phyloP scores from a whole-genome alignment of 2,113 vertebrate species.

The Erpornis zantholeuca region DNA sequence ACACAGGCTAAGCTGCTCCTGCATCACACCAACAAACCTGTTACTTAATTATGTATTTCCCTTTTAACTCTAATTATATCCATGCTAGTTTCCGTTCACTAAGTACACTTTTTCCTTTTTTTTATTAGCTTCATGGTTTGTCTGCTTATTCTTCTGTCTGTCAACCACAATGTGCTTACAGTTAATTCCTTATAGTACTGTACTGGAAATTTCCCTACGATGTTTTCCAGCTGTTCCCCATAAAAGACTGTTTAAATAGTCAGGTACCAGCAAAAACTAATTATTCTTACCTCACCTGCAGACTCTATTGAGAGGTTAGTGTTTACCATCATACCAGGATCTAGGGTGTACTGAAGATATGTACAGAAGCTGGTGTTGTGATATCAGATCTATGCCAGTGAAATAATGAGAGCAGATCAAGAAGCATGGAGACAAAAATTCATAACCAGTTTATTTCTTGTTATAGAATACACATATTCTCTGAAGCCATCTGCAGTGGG shows the following conservation, averaged over 20 bases:
- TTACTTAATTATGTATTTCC: background rate
- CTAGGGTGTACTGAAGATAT: background rate
- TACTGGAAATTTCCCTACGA: background rate
- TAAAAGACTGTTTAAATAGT: background rate
- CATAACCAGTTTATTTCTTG: background rate
- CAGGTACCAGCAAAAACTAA: background rate
- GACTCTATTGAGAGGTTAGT: background rate
- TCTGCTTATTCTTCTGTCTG: background rate
- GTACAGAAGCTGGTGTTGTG: background rate
- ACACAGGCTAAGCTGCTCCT: background rate
- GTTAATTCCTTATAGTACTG: background rate
- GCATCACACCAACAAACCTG: background rate
- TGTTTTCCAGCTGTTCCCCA: background rate
- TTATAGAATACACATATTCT: background rate
- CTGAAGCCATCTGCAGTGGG: background rate
- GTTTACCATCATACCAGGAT: background rate
- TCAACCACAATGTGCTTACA: background rate
- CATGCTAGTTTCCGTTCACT: background rate
- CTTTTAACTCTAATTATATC: background rate
- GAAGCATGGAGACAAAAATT: background rate
- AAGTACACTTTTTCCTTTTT: background rate
- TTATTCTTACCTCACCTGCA: background rate
- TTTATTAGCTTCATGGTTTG: background rate
- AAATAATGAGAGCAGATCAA: background rate
- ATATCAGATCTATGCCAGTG: background rate